Evolutionary conservation across 2,797 vertebrate genomes (phyloP), one percentile per base, ranked within the genome.

Genomic region (Malurus leucopterus): DNA sequence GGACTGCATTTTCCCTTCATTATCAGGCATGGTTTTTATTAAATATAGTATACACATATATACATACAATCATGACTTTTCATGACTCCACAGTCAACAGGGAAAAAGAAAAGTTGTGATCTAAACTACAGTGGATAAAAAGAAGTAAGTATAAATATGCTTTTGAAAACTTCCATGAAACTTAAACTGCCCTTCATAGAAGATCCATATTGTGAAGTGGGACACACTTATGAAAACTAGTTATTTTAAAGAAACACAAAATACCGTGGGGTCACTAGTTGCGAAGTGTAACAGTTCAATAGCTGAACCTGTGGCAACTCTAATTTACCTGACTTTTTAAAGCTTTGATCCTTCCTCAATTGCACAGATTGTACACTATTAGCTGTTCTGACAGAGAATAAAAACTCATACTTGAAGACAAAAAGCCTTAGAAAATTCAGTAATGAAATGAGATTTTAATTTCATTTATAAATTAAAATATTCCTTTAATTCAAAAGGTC

Each of bases 31-130:
- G 11, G 7, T 30, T 59, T 76, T 64, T 32, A 5, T 44, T 51
- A 58, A 71, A 63, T 0, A 0, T 9, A 49, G 12, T 10, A 12
- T 9, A 21, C 6, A 40, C 0, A 7, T 22, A 18, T 18, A 36
- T 36, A 36, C 36, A 36, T 36, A 36, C 11, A 36, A 36, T 36
- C 36, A 36, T 36, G 36, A 36, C 36, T 36, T 36, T 36, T 68
- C 14, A 49, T 10, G 17, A 49, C 54, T 50, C 58, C 40, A 73
- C 84, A 86, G 27, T 20, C 44, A 38, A 8, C 11, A 24, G 7
- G 6, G 7, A 34, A 49, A 69, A 68, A 53, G 6, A 46, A 49
- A 71, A 59, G 11, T 51, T 29, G 9, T 16, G 14, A 54, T 44
- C 26, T 47, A 36, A 74, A 50, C 20, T 26, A 71, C 20, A 58